A percentile compares a stretch with the other conserved stretches of the same genome.
phyloP scores from a whole-genome alignment of 2,797 vertebrate genomes.

The Oreonectes daqikongensis region DNA sequence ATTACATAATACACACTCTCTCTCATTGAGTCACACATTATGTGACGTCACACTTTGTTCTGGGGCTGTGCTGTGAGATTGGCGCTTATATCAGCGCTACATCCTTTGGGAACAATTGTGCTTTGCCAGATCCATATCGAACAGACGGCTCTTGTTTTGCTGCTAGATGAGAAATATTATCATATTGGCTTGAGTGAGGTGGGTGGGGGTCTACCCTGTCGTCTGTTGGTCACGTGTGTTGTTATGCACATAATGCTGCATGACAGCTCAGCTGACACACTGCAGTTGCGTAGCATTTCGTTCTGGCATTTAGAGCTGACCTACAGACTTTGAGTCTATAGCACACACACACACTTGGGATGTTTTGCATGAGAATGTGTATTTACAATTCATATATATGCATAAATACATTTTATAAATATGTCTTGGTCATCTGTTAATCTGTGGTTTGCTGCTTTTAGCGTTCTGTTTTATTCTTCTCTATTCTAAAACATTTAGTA shows the following conservation, averaged over 20 bases:
- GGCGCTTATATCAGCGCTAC: neutral
- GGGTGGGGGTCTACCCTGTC: conserved; percentile 12
- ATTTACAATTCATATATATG: neutral
- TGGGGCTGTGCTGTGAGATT: conserved; percentile 12
- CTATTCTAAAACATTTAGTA: too few relatives aligned
- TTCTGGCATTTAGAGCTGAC: conserved; percentile 6
- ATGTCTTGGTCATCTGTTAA: too few relatives aligned
- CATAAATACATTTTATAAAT: neutral
- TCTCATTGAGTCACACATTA: conserved; percentile 19
- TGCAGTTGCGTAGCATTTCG: neutral
- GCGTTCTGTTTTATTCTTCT: too few relatives aligned
- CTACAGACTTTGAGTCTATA: neutral
- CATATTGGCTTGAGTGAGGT: neutral
- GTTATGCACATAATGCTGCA: conserved; percentile 22
- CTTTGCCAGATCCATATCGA: neutral
- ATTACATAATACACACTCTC: conserved; percentile 52
- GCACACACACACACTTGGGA: neutral
- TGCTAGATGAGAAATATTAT: neutral
- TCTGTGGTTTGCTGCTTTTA: neutral
- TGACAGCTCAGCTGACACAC: conserved; percentile 14
- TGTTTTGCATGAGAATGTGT: neutral
- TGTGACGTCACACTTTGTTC: conserved; percentile 24
- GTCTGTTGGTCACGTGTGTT: conserved; percentile 24
- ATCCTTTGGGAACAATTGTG: conserved; percentile 18
- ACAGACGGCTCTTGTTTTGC: neutral